Evolutionary conservation across 2,888 invertebrate genomes (phyloP).

Genomic region (Noctua janthe): DNA sequence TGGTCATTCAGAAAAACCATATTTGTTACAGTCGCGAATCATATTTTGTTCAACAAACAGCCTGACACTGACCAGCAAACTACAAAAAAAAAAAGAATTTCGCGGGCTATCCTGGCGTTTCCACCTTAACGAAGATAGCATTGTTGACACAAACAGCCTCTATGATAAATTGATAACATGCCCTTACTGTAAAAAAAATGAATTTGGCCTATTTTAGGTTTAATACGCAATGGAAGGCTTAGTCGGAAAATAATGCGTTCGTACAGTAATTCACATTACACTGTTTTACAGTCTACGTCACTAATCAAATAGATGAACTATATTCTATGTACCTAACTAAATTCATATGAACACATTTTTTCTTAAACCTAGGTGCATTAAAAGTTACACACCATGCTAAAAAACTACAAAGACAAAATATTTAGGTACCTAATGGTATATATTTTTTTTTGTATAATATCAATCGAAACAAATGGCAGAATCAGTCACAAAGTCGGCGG

Average conservation of each 20-base stretch:
- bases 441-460: conserved; percentile 65
- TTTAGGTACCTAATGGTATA: conserved; percentile 70
- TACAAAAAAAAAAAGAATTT: background rate
- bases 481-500: conserved; percentile 64
- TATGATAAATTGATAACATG: conserved; percentile 45
- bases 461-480: conserved; percentile 65
- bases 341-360: conserved; percentile 90
- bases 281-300: conserved; percentile 87
- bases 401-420: conserved; percentile 76
- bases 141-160: conserved; percentile 59
- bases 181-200: conserved; percentile 46
- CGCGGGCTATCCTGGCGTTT: background rate
- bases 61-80: background rate
- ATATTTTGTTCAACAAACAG: background rate
- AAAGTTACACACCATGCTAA: conserved; percentile 82
- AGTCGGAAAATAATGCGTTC: conserved; percentile 66
- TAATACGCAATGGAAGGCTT: conserved; percentile 67
- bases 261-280: conserved; percentile 77
- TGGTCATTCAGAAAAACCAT: background rate
- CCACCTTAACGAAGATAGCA: conserved; percentile 45
- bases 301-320: conserved; percentile 82
- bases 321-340: conserved; percentile 86
- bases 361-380: conserved; percentile 86
- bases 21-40: background rate
- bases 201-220: conserved; percentile 65